These are phyloP conservation scores for Seriola quinqueradiata DNA, from an alignment of 2,113 vertebrate genomes.

Conservation along the genomic window DNA sequence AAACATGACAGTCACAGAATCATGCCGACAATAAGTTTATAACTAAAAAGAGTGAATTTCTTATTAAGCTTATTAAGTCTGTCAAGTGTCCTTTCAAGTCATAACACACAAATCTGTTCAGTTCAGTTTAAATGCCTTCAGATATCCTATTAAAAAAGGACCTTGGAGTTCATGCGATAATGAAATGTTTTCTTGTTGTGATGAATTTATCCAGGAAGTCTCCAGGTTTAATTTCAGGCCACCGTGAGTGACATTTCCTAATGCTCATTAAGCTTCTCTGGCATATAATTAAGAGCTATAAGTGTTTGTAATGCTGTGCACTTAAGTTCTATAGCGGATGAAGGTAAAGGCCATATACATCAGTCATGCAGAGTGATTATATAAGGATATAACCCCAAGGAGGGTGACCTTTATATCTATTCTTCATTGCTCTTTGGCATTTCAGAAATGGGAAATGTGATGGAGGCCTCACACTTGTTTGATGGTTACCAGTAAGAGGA, in stretches of 20 bases:
- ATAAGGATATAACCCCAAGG: conserved; percentile 62
- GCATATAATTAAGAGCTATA: conserved; percentile 57
- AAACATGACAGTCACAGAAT: neutral
- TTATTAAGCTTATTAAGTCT: neutral
- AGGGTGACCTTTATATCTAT: conserved; percentile 69
- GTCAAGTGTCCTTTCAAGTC: neutral
- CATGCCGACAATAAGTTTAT: neutral
- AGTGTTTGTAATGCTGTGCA: conserved; percentile 48
- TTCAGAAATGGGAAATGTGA: conserved; percentile 66
- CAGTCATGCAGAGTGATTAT: conserved; percentile 70
- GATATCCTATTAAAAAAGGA: neutral
- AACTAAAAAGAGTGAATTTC: neutral
- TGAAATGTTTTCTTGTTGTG: conserved; percentile 37
- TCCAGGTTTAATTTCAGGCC: conserved; percentile 59
- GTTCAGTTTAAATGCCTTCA: conserved; percentile 6
- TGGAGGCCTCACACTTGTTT: conserved; percentile 47
- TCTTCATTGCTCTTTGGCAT: conserved; percentile 76
- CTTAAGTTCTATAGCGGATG: conserved; percentile 36
- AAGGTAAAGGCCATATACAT: conserved; percentile 71
- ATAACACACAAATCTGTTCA: neutral
- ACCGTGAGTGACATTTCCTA: conserved; percentile 67
- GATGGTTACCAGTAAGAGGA: conserved; percentile 52
- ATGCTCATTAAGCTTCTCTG: conserved; percentile 51
- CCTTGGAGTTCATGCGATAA: conserved; percentile 19
- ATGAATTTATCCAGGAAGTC: conserved; percentile 49